Conservation (phyloP, 2,888 invertebrate species). For the Tenodera sinensis region DNA sequence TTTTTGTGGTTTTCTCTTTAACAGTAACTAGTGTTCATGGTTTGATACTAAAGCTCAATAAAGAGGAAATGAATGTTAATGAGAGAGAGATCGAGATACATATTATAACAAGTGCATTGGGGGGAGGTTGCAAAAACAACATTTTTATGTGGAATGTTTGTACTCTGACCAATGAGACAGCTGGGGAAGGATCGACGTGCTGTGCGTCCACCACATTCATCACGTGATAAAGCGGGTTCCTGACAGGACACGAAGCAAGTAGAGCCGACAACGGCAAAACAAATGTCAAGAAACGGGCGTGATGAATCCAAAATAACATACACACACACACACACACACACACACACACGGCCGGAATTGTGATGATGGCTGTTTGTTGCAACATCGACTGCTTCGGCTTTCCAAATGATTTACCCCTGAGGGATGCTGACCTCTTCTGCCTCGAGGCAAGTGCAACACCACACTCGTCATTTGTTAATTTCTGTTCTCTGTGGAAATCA, state of each 20-base stretch:
- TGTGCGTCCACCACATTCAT: neutral
- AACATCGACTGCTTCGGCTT: neutral
- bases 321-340: neutral
- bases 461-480: neutral
- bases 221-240: neutral
- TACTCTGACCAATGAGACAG: neutral
- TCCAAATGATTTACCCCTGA: neutral
- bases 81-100: too few relatives aligned
- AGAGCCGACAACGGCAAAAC: neutral
- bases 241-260: neutral
- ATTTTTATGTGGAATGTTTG: neutral
- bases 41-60: too few relatives aligned
- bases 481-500: too few relatives aligned
- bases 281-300: neutral
- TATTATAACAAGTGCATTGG: too few relatives aligned
- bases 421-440: neutral
- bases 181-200: neutral
- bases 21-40: too few relatives aligned
- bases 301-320: neutral
- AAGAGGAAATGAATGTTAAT: too few relatives aligned
- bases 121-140: too few relatives aligned
- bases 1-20: too few relatives aligned
- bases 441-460: neutral
- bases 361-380: neutral
- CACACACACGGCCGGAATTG: neutral